phyloP scores from a whole-genome alignment of 2,888 invertebrate genomes.

The Carcina quercana region DNA sequence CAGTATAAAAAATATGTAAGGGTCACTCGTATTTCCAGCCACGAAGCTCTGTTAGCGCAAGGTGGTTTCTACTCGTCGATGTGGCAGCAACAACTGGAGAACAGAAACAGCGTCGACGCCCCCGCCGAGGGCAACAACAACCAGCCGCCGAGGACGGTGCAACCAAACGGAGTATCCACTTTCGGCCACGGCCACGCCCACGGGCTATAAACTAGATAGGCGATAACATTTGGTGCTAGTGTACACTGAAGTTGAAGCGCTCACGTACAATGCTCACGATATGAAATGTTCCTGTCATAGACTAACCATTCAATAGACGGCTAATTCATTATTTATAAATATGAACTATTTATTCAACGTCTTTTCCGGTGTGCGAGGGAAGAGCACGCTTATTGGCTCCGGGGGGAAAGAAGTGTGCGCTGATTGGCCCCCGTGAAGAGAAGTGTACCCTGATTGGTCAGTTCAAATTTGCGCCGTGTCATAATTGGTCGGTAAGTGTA shows the following conservation, averaged over 20 bases:
- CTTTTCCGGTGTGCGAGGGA: too few species aligned
- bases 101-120: slow-evolving; percentile 45
- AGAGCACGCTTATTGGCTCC: too few species aligned
- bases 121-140: slow-evolving; percentile 28
- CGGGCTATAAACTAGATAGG: not conserved
- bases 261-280: not conserved
- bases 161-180: slow-evolving; percentile 21
- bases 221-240: not conserved
- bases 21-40: slow-evolving; percentile 78
- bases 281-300: not conserved
- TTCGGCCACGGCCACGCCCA: slow-evolving; percentile 29
- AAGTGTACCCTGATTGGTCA: too few species aligned
- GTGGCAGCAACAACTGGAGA: slow-evolving; percentile 93
- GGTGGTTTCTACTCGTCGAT: slow-evolving; percentile 90
- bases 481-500: too few species aligned
- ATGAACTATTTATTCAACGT: too few species aligned
- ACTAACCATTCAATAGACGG: not conserved
- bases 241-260: too few species aligned
- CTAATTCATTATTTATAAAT: not conserved
- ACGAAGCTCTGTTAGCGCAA: slow-evolving; percentile 79
- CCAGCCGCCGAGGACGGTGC: slow-evolving; percentile 13
- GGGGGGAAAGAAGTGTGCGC: too few species aligned
- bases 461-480: too few species aligned
- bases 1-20: too few species aligned
- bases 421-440: too few species aligned